Evolutionary conservation across 2,888 invertebrate species (phyloP), one percentile per base, ranked within the genome.

Genomic region (Acanthosepion pharaonis): DNA sequence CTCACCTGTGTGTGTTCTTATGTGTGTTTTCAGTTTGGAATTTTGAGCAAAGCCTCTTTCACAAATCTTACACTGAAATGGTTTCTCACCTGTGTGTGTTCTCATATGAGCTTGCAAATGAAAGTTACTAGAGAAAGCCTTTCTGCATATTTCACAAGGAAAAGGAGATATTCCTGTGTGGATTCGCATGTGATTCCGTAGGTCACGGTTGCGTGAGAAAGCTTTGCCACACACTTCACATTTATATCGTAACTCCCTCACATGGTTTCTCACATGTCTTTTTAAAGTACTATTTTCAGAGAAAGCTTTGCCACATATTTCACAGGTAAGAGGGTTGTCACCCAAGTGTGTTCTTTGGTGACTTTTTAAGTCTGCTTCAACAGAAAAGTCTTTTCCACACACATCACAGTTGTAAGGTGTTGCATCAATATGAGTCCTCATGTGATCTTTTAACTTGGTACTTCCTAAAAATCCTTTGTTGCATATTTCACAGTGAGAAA

Each of bases 271-370:
- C 49, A 49, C n/a, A 48, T 92, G 92, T 92, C 48, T 92, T 42
- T 42, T 92, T 18, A 92, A 92, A 48, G 42, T 92, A 25, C 92
- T 92, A 23, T 96, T 96, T 5, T 97, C 97, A 49, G 97, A 97
- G 94, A 97, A 97, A 95, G 96, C 97, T 94, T 97, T 96, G 51
- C 96, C 96, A 94, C 98, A 98, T 94, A 95, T 95, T 6, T 95
- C 95, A 95, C 97, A 97, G 4, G 95, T 95, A 95, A 96, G 97
- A 6, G 97, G 97, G 78, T 97, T 97, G 95, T 97, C 97, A 96
- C 97, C 97, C 94, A 97, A 97, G 95, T 97, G 97, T 93, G 97
- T 97, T 49, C 97, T 95, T 95, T 96, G 97, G 95, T 97, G 97
- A 18, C 93, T 94, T 9, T 94, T 94, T 15, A 95, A 93, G 23